Base-by-base conservation (phyloP, 2,888 invertebrate species). In the Drosophila neutralis region DNA sequence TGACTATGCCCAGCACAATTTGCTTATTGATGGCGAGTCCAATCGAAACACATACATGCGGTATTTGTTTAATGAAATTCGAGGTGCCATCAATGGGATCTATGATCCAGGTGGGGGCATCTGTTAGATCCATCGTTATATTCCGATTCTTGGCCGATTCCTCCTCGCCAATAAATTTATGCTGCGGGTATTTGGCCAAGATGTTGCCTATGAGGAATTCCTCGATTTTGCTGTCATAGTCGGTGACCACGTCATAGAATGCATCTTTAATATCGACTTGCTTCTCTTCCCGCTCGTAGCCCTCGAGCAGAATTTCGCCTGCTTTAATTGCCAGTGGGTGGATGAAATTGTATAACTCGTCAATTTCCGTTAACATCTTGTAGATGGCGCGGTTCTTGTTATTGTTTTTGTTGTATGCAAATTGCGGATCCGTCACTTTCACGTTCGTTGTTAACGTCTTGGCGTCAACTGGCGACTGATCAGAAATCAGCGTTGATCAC, bases 41-140 rank as follows among this genome's bases (percentile, higher is more conserved):
- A 61, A 97, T 94, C 0, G 96, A 96, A 65, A 97, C 95, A 80
- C 95, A 95, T 38, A 94, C 94, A 67, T 95, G 94, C 1, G 96
- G 96, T 87, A 96, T 94, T 62, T 94, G 94, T 84, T 95, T 94
- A 15, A 97, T 95, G 92, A 97, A 98, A 93, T 98, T 98, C 53
- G 95, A 95, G 0, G 97, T 98, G 18, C 98, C 97, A 93, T 98
- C 97, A 58, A 98, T 96, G 5, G 97, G 97, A 93, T 98, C 96
- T 69, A 97, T 95, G 57, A 97, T 95, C 97, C 97, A 97, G 0
- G 97, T 98, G 27, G 97, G 97, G 29, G 94, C 94, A 90, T 96
- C 94, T 1, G 96, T 97, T 74, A 97, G 93, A 66, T 94, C 93
- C 48, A 94, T 94, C 53, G 94, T 94, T 1, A 87, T 77, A 57